Evolutionary conservation across 2,888 invertebrate species (phyloP).

Genomic region (Drosophila testacea): DNA sequence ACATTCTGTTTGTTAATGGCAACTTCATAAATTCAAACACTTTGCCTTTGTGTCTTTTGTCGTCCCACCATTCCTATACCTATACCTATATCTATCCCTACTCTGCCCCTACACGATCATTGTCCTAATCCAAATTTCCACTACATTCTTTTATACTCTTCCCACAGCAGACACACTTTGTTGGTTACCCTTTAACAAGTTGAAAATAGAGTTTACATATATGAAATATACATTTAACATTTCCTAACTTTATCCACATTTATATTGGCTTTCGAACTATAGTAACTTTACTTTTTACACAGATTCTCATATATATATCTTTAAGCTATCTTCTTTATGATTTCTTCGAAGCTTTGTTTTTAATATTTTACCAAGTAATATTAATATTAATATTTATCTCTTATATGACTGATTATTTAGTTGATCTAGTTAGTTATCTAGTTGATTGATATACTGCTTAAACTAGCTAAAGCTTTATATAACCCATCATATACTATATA

Average conservation of each 20-base stretch:
- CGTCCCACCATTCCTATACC: too few species aligned
- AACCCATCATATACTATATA: not conserved
- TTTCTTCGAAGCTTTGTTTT: too few species aligned
- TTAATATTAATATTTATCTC: too few species aligned
- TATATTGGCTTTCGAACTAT: too few species aligned
- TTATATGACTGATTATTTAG: not conserved
- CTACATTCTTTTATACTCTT: constrained; percentile 20
- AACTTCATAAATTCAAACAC: constrained; percentile 68
- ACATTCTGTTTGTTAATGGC: constrained; percentile 31
- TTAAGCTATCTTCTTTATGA: not conserved
- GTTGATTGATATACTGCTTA: not conserved
- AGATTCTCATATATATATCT: not conserved
- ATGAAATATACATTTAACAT: too few species aligned
- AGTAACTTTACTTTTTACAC: too few species aligned
- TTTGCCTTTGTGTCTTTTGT: constrained; percentile 19
- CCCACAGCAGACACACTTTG: constrained; percentile 1
- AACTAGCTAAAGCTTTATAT: not conserved
- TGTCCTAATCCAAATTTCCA: constrained; percentile 62
- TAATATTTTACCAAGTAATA: too few species aligned
- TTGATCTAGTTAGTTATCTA: too few species aligned
- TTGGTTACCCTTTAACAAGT: not conserved
- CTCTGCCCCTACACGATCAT: constrained; percentile 37
- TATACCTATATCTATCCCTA: not conserved
- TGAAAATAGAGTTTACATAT: constrained; percentile 1
- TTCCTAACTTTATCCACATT: not conserved